phyloP scores from a whole-genome alignment of 1,140 invertebrate genomes.

The Orius insidiosus region DNA sequence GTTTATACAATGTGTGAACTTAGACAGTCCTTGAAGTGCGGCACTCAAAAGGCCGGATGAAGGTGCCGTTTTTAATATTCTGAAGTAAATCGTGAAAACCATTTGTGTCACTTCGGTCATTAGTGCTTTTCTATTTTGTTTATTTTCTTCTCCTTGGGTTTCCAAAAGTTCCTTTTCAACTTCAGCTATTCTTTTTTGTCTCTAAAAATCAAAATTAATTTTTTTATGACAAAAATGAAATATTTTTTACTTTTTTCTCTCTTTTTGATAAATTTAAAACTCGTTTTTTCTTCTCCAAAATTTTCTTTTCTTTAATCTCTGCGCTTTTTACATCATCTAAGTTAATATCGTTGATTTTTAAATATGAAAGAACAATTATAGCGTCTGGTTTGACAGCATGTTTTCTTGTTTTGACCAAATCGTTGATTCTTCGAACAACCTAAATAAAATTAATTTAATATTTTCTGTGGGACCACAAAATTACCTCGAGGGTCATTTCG shows the following conservation, averaged over 20 bases:
- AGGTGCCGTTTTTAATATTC: conserved; percentile 68
- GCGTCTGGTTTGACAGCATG: conserved; percentile 54
- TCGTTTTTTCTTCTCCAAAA: conserved; percentile 59
- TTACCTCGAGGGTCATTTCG: conserved; percentile 64
- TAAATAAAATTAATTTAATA: conserved; percentile 29
- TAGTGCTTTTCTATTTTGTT: conserved; percentile 52
- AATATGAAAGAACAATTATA: conserved; percentile 52
- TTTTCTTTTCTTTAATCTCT: conserved; percentile 55
- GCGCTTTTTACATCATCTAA: conserved; percentile 57
- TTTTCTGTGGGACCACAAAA: conserved; percentile 8
- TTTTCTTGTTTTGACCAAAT: conserved; percentile 57
- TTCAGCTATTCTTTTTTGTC: conserved; percentile 53
- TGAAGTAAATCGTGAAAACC: conserved; percentile 87
- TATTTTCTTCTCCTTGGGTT: conserved; percentile 77
- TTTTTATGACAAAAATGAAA: too few species aligned
- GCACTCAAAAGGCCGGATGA: conserved; percentile 51
- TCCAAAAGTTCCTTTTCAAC: conserved; percentile 82
- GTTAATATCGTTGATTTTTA: conserved; percentile 67
- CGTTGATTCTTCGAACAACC: conserved; percentile 63
- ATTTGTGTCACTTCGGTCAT: conserved; percentile 81
- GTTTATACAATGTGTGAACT: conserved; percentile 91
- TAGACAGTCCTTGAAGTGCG: conserved; percentile 78
- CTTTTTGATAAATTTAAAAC: conserved; percentile 63
- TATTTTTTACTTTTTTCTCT: conserved; percentile 53
- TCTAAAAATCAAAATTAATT: too few species aligned